Evolutionary conservation across 2,113 vertebrate genomes (phyloP).

Genomic region (Xiphorhynchus elegans): DNA sequence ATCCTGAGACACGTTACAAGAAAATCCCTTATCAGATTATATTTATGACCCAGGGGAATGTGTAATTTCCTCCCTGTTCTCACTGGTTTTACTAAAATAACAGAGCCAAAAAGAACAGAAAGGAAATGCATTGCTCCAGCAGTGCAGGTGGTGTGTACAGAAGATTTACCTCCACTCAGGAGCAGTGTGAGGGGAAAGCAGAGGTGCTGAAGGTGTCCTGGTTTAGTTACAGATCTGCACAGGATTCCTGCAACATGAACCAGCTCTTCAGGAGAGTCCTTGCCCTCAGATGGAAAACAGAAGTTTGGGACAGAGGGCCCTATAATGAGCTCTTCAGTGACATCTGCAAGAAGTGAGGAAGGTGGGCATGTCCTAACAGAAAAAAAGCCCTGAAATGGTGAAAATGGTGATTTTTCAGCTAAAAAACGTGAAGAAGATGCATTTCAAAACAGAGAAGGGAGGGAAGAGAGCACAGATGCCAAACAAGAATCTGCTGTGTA

Average conservation of each 20-base stretch:
- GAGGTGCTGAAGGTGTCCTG: not conserved
- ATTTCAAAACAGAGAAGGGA: not conserved
- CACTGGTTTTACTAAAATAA: not conserved
- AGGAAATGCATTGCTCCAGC: not conserved
- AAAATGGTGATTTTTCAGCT: not conserved
- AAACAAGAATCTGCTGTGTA: not conserved
- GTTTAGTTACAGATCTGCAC: not conserved
- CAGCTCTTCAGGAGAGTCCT: not conserved
- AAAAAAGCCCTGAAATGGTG: not conserved
- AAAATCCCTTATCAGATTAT: not conserved
- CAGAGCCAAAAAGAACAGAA: not conserved
- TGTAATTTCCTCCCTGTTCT: slow-evolving; percentile 24
- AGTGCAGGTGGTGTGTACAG: not conserved
- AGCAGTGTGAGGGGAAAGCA: not conserved
- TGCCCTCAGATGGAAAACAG: not conserved
- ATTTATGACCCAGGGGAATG: not conserved
- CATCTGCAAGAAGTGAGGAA: not conserved
- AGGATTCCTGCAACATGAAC: not conserved
- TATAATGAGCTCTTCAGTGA: not conserved
- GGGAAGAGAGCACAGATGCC: not conserved
- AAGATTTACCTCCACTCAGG: not conserved
- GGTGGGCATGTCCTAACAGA: not conserved
- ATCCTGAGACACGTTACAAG: not conserved
- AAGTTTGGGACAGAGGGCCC: not conserved
- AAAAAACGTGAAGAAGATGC: not conserved